A percentile compares a stretch with the other conserved stretches of the same genome.
These are phyloP conservation scores for Ciona savignyi DNA, from an alignment of 23 tunicate species.

Conservation along the genomic window DNA sequence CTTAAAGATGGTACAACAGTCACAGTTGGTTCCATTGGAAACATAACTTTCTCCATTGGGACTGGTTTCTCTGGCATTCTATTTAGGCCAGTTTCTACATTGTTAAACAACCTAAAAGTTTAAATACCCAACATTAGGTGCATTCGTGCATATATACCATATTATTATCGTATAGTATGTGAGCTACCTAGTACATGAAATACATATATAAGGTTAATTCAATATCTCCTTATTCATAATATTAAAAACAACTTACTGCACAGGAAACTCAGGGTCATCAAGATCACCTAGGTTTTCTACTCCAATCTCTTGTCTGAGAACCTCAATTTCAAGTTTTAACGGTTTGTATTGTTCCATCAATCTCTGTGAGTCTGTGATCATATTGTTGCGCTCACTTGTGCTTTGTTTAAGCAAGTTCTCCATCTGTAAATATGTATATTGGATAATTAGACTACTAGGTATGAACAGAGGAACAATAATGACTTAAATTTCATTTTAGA, in stretches of 20 bases:
- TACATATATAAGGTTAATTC: background rate
- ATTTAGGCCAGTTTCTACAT: no score
- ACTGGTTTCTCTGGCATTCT: no score
- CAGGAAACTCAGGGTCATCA: slow-evolving; percentile 24
- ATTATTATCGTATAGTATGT: no score
- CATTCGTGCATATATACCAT: no score
- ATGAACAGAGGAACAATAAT: no score
- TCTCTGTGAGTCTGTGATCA: slow-evolving; percentile 17
- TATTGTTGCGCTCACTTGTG: slow-evolving; percentile 17
- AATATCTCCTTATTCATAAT: background rate
- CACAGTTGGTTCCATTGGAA: slow-evolving; percentile 4
- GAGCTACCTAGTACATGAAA: no score
- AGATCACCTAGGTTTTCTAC: slow-evolving; percentile 18
- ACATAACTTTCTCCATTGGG: background rate
- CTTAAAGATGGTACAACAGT: background rate
- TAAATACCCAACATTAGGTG: no score
- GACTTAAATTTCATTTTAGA: no score
- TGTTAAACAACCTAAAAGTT: no score
- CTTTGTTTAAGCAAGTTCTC: slow-evolving; percentile 77
- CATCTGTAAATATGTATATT: no score
- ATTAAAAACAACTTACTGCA: slow-evolving; percentile 21
- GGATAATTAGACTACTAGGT: no score
- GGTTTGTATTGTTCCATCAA: slow-evolving; percentile 40
- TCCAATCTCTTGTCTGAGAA: slow-evolving; percentile 60
- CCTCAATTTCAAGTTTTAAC: slow-evolving; percentile 49